Conservation (phyloP, 2,113 vertebrate species). For the Gasterosteus nipponicus region DNA sequence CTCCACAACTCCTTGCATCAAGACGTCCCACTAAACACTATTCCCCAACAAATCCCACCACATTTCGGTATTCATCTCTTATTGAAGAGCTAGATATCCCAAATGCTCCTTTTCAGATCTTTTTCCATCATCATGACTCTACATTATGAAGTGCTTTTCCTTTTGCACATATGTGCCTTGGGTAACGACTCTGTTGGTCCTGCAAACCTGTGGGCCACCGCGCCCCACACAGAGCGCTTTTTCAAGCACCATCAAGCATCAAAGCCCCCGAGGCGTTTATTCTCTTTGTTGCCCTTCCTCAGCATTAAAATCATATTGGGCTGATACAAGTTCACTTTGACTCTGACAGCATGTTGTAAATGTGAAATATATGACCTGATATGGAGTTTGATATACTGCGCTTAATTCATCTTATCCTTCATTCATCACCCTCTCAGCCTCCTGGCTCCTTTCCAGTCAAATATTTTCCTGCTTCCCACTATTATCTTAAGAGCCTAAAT, state of each 20-base stretch:
- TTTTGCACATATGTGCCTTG: not conserved
- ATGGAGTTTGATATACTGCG: not conserved
- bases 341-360: conserved; percentile 5
- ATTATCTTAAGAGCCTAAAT: conserved; percentile 34
- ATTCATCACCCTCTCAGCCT: conserved; percentile 14
- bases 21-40: conserved; percentile 2
- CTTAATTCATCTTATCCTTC: conserved; percentile 12
- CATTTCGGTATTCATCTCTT: not conserved
- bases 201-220: not conserved
- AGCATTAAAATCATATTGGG: not conserved
- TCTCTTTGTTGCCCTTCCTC: conserved; percentile 1
- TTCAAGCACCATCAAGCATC: not conserved
- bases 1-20: not conserved
- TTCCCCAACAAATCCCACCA: conserved; percentile 7
- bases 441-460: conserved; percentile 12
- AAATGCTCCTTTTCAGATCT: not conserved
- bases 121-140: not conserved
- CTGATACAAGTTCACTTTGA: not conserved
- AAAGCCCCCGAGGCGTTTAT: not conserved
- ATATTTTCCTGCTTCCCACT: not conserved
- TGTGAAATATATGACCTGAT: conserved; percentile 5
- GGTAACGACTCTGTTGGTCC: not conserved
- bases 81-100: conserved; percentile 1
- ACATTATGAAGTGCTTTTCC: not conserved
- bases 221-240: not conserved